phyloP scores from a whole-genome alignment of 2,113 vertebrate genomes.

The Tachycineta bicolor region DNA sequence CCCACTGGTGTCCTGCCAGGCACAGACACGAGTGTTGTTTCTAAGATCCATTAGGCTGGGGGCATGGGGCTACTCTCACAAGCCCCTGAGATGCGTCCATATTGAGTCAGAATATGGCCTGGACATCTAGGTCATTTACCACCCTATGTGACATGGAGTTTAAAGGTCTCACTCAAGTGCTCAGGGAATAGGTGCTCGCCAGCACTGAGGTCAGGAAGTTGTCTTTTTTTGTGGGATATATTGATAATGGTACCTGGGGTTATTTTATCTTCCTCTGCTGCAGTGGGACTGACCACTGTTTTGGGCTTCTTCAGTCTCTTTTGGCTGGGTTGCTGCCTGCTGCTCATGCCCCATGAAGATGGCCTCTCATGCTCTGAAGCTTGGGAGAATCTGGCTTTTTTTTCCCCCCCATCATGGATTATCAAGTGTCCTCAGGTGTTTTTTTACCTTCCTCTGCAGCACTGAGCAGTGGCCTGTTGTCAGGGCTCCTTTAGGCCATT shows the following conservation, averaged over 20 bases:
- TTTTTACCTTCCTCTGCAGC: background rate
- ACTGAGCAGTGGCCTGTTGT: background rate
- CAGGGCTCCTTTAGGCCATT: background rate
- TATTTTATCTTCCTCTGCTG: background rate
- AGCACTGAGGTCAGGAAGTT: background rate
- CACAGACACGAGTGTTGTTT: background rate
- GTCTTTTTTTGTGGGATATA: background rate
- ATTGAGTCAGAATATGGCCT: too few species aligned
- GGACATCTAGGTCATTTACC: background rate
- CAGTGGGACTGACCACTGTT: background rate
- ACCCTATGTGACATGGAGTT: background rate
- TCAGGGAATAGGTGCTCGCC: background rate
- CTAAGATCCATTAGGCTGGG: background rate
- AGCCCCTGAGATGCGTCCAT: background rate
- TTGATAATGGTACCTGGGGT: background rate
- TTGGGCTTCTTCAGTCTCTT: background rate
- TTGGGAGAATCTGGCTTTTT: too few species aligned
- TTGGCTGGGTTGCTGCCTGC: background rate
- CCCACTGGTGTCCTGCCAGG: background rate
- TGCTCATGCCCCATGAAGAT: background rate
- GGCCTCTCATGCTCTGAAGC: background rate
- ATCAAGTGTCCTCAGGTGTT: background rate
- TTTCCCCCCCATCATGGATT: too few species aligned
- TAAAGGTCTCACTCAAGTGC: background rate
- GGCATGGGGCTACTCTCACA: background rate